Evolutionary conservation across 2,888 invertebrate genomes (phyloP), one percentile per base, ranked within the genome.

Genomic region (Ophraella communa): DNA sequence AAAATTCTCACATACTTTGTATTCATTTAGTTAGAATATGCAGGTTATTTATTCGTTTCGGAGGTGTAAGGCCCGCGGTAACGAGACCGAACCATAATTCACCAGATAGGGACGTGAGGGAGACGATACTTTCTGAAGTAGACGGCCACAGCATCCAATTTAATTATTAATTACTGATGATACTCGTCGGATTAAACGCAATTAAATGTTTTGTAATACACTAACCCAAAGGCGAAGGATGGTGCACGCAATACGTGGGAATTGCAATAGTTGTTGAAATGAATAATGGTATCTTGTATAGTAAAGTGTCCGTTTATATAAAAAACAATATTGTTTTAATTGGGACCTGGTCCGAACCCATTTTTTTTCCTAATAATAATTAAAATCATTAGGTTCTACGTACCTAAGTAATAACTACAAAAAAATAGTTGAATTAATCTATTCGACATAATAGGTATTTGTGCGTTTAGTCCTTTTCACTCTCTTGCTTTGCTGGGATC

Each of bases 81-180:
- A 68, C 61, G 65, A 68, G 68, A 74, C 73, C 73, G 70, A 71
- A 70, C 75, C 75, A 77, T 77, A 76, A 77, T 76, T 76, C 75
- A 76, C 74, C 72, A 33, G 21, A 52, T 52, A n/a, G 59, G 52
- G 59, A 27, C 59, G 52, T 27, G 52, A 17, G 52, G 57, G 33
- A 53, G 44, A 42, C 30, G 45, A 24, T 14, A n/a, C 70, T 59
- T 49, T 66, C 62, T 66, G 67, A 70, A 66, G 60, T 39, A 60
- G 60, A 60, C 60, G 17, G 52, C 60, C 52, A 49, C 60, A 60
- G 52, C 60, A 52, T 60, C 60, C 60, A 68, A 74, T 73, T 76
- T 76, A 78, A 78, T 78, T 78, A 76, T 77, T 78, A 78, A 78
- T 77, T 77, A 77, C 73, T 70, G 76, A 76, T 74, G 75, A 60